Evolutionary conservation across 1,140 invertebrate genomes (phyloP), one percentile per base, ranked within the genome.

Genomic region (Heliconius congener): DNA sequence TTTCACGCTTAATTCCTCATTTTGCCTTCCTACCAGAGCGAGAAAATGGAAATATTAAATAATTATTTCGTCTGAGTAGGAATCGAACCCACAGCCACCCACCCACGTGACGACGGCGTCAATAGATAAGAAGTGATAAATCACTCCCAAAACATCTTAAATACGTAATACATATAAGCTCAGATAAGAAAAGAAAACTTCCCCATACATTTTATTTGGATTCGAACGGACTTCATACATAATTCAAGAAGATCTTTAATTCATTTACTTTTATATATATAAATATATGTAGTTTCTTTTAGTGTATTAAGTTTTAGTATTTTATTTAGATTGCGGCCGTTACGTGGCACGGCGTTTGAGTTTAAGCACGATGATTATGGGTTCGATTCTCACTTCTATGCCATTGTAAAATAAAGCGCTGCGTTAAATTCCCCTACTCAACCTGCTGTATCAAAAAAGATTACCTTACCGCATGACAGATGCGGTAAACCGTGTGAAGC

Each of bases 251-350:
- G 9, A 66, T 66, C 19, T 66, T 66, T 66, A 27, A 66, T 66
- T 66, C 60, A 66, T n/a, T 60, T 60, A 23, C 55, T 60, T 60
- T 60, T n/a, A 23, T 60, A 23, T 60, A 60, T 52, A 52, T 52
- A 52, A 8, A 52, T 52, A 52, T 19, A 52, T 66, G n/a, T 66
- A 66, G 60, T 27, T 66, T 27, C 60, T 66, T 66, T 66, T 66
- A 66, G 60, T 66, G 27, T 66, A 66, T 66, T 66, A 66, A 27
- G 11, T 66, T 66, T 66, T 66, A 27, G 60, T 60, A 60, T 60
- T 60, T 60, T 60, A 60, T 60, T 60, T 60, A 8, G n/a, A n/a
- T 23, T 60, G 52, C 8, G 19, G 18, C 18, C 8, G 19, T 18
- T 55, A 18, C 5, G 52, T 55, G 42, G 2, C 8, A 6, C 52